phyloP scores from a whole-genome alignment of 2,888 invertebrate genomes.

The Pharmacophagus antenor region DNA sequence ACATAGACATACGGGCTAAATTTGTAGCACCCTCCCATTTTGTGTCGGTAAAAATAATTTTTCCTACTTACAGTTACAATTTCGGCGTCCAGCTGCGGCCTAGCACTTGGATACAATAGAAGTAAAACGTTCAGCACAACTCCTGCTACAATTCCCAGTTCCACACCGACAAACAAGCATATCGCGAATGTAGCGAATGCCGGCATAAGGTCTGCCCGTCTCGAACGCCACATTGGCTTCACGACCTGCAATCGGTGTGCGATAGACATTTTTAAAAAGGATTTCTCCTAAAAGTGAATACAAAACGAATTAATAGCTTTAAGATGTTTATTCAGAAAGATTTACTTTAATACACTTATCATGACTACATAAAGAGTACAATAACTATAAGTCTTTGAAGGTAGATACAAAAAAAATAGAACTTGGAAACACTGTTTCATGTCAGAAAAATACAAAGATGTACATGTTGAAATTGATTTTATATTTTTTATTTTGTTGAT shows the following conservation, averaged over 20 bases:
- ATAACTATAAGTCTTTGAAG: too few species aligned
- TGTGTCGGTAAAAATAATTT: neutral
- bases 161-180: conserved; percentile 91
- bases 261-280: neutral
- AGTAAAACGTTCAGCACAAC: conserved; percentile 89
- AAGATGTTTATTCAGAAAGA: too few species aligned
- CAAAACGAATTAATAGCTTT: too few species aligned
- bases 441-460: too few species aligned
- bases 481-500: too few species aligned
- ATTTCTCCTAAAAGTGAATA: neutral
- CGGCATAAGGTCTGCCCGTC: conserved; percentile 89
- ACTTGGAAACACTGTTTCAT: too few species aligned
- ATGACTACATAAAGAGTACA: too few species aligned
- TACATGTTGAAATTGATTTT: too few species aligned
- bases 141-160: conserved; percentile 91
- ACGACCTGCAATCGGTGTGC: conserved; percentile 81
- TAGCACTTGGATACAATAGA: conserved; percentile 89
- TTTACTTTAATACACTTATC: too few species aligned
- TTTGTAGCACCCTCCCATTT: too few species aligned
- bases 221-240: conserved; percentile 91
- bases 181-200: conserved; percentile 91
- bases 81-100: conserved; percentile 88
- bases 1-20: too few species aligned
- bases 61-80: conserved; percentile 81
- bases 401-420: too few species aligned